Conservation (phyloP, 2,113 vertebrate genomes). For the Vidua macroura region DNA sequence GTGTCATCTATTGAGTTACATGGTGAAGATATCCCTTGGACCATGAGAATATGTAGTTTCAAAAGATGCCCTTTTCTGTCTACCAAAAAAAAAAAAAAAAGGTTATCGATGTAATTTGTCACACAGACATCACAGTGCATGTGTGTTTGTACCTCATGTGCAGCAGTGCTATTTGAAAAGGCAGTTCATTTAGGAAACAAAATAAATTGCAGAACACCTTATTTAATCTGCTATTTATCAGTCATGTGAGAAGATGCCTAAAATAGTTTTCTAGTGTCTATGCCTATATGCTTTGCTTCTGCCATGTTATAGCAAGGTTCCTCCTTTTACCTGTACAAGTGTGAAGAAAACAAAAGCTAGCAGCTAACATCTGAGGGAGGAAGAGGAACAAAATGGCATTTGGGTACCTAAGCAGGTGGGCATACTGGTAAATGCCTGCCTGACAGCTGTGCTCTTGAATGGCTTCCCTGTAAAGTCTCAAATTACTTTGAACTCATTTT, state of each 20-base stretch:
- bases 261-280: background rate
- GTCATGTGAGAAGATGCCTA: background rate
- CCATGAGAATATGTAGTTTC: background rate
- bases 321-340: background rate
- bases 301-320: background rate
- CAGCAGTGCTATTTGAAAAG: background rate
- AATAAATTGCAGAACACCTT: background rate
- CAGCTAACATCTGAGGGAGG: background rate
- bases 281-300: background rate
- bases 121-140: background rate
- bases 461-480: background rate
- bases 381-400: background rate
- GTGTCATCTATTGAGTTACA: background rate
- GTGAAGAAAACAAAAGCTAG: background rate
- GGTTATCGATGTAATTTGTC: background rate
- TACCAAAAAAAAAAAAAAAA: background rate
- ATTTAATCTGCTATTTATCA: background rate
- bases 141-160: background rate
- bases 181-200: background rate
- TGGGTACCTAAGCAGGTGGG: background rate
- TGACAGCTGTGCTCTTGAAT: background rate
- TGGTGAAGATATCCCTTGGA: background rate
- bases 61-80: background rate
- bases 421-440: background rate
- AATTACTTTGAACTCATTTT: background rate